Evolutionary conservation across 2,797 vertebrate genomes (phyloP).

Genomic region (Choloepus didactylus): DNA sequence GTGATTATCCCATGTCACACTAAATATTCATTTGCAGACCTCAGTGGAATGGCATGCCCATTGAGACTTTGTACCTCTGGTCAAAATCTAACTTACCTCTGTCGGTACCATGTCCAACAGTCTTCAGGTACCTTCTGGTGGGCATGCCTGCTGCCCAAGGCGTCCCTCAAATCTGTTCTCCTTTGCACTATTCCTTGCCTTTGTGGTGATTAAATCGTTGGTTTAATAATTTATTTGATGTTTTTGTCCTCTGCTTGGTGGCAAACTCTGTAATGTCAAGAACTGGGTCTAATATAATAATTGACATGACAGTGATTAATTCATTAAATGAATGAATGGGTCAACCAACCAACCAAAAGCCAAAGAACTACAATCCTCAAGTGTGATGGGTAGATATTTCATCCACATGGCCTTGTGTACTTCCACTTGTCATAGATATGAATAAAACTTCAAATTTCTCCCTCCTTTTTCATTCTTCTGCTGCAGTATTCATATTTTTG

Average conservation of each 20-base stretch:
- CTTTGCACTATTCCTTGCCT: background rate
- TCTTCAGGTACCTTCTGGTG: background rate
- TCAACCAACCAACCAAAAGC: background rate
- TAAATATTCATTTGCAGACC: background rate
- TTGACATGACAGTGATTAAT: background rate
- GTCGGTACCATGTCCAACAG: too few relatives aligned
- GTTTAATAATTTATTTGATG: background rate
- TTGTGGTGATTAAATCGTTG: background rate
- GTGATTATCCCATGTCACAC: background rate
- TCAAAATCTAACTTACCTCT: background rate
- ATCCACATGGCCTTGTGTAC: background rate
- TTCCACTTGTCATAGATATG: background rate
- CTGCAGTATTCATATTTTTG: background rate
- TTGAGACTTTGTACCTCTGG: background rate
- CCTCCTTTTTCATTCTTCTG: background rate
- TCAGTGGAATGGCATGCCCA: background rate
- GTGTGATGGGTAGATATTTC: background rate
- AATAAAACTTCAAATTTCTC: background rate
- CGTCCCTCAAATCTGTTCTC: background rate
- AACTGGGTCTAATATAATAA: too few relatives aligned
- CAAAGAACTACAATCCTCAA: background rate
- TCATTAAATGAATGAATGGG: background rate
- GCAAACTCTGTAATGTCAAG: background rate
- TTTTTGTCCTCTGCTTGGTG: background rate
- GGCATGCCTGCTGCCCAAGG: rapidly evolving